Evolutionary conservation across 30 jellyfish, hydroid and myxozoan species (phyloP).

Genomic region (Mastigias papua): DNA sequence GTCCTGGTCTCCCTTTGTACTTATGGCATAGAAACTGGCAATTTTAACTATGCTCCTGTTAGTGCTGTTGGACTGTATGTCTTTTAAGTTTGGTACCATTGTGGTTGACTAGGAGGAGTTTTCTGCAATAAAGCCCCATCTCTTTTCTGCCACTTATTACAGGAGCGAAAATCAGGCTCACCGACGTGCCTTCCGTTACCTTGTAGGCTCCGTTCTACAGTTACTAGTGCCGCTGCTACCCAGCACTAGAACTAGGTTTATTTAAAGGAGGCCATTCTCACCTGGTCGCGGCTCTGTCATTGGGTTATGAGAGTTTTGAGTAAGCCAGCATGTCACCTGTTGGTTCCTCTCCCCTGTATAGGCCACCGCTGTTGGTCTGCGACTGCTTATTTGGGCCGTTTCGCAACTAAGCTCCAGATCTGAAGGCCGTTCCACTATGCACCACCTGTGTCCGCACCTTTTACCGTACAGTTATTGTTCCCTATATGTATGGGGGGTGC

Average conservation of each 20-base stretch:
- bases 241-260: too few species aligned
- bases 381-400: neutral
- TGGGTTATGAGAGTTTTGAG: slow-evolving; percentile 3
- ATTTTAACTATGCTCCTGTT: neutral
- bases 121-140: neutral
- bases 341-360: slow-evolving; percentile 4
- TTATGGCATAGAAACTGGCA: neutral
- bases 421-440: neutral
- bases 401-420: neutral
- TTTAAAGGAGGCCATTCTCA: slow-evolving; percentile 12
- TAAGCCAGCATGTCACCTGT: slow-evolving; percentile 2
- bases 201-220: slow-evolving; percentile 22
- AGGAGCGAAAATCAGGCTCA: slow-evolving; percentile 2
- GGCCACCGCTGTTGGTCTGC: neutral
- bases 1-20: neutral
- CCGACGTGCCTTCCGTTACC: slow-evolving; percentile 1
- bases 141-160: neutral
- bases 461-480: neutral
- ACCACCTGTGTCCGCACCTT: neutral
- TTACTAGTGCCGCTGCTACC: slow-evolving; percentile 30
- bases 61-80: neutral
- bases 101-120: neutral
- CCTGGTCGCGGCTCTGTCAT: too few species aligned
- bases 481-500: neutral
- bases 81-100: neutral